Conservation (phyloP, 53 echinoderm and acorn worm species). For the Stichopus horrens region DNA sequence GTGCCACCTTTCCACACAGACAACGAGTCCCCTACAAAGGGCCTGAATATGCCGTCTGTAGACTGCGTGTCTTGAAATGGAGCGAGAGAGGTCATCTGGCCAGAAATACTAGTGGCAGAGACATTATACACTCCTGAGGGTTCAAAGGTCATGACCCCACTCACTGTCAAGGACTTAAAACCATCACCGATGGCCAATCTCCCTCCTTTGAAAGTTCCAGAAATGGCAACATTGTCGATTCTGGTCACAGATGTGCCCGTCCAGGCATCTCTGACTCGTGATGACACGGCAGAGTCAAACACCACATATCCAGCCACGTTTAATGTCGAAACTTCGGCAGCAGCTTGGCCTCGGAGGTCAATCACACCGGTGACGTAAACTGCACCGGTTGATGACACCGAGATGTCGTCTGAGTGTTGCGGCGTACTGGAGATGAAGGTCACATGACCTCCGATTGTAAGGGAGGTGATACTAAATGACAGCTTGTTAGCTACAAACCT, state of each 20-base stretch:
- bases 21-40: constrained; percentile 46
- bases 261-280: constrained; percentile 58
- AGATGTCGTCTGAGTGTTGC: constrained; percentile 50
- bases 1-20: constrained; percentile 45
- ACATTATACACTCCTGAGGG: constrained; percentile 55
- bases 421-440: constrained; percentile 35
- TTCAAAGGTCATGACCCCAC: constrained; percentile 58
- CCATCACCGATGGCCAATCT: constrained; percentile 55
- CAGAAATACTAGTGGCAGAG: constrained; percentile 47
- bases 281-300: constrained; percentile 38
- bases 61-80: constrained; percentile 40
- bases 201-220: constrained; percentile 59
- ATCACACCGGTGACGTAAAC: constrained; percentile 49
- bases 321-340: constrained; percentile 37
- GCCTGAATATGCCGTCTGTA: neutral
- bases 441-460: constrained; percentile 5
- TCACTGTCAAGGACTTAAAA: constrained; percentile 51
- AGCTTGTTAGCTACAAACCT: constrained; percentile 7
- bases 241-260: constrained; percentile 48
- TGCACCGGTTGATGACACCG: constrained; percentile 40
- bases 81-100: constrained; percentile 56
- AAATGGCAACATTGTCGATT: constrained; percentile 53
- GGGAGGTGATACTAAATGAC: constrained; percentile 2
- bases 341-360: constrained; percentile 48
- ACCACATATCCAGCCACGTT: constrained; percentile 51